A percentile compares a stretch with the other conserved stretches of the same genome.
Conservation (phyloP, 2,888 invertebrate species). For the Pyrrhia umbra region DNA sequence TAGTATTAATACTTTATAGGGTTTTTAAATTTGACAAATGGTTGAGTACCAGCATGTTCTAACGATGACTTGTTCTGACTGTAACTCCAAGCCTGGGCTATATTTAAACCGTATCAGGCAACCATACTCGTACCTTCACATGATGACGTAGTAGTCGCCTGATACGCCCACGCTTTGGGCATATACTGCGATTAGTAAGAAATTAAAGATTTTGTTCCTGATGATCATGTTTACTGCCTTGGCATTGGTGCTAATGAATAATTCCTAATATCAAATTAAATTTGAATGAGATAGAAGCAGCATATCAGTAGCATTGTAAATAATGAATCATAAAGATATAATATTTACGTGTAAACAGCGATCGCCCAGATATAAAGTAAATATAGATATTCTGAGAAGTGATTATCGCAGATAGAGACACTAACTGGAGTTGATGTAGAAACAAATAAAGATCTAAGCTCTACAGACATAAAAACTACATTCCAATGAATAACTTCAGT, state of each 20-base stretch:
- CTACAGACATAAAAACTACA: not conserved
- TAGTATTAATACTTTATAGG: too few relatives aligned
- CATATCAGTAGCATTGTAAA: constrained; percentile 17
- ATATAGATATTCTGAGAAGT: constrained; percentile 32
- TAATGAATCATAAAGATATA: constrained; percentile 27
- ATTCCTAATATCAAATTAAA: not conserved
- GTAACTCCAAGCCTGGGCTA: too few relatives aligned
- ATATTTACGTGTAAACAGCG: constrained; percentile 36
- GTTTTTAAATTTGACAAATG: too few relatives aligned
- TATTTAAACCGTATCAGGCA: too few relatives aligned
- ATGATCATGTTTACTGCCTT: too few relatives aligned
- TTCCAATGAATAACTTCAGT: not conserved
- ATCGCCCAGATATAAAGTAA: constrained; percentile 22
- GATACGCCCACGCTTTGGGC: too few relatives aligned
- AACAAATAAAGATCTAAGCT: not conserved
- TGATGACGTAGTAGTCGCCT: too few relatives aligned
- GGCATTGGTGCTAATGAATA: not conserved
- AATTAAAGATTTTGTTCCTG: too few relatives aligned
- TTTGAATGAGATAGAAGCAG: not conserved
- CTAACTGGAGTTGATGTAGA: constrained; percentile 2
- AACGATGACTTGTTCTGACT: too few relatives aligned
- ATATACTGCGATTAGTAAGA: too few relatives aligned
- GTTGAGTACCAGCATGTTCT: too few relatives aligned
- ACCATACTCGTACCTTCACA: too few relatives aligned
- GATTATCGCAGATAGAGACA: constrained; percentile 9